Evolutionary conservation across 2,797 vertebrate species (phyloP).

Genomic region (Mus spretus): DNA sequence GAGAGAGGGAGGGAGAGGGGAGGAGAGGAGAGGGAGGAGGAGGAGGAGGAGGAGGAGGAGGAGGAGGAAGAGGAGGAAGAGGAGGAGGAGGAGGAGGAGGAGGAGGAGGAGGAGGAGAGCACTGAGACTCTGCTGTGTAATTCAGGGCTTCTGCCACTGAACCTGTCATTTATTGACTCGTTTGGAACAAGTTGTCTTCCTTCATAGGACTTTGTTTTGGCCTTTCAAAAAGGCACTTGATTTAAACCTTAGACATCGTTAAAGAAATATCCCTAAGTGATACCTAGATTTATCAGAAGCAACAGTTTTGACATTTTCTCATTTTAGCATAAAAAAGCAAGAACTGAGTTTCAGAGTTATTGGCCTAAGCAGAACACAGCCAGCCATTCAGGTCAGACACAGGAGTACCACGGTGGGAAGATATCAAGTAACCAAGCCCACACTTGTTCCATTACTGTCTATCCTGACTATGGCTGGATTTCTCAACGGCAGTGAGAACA

Average conservation of each 20-base stretch:
- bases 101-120: neutral
- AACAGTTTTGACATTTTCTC: neutral
- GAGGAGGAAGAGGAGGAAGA: too few species aligned
- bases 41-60: neutral
- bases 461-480: neutral
- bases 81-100: neutral
- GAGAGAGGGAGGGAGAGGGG: neutral
- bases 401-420: neutral
- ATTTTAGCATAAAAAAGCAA: conserved; percentile 30
- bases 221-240: neutral
- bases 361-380: neutral
- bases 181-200: neutral
- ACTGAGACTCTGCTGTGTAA: neutral
- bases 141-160: neutral
- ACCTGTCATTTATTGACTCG: neutral
- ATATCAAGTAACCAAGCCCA: neutral
- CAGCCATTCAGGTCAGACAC: neutral
- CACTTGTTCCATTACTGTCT: neutral
- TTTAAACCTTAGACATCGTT: neutral
- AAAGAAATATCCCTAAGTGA: neutral
- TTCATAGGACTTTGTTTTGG: neutral
- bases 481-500: neutral
- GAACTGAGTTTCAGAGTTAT: neutral
- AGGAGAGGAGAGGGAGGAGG: neutral
- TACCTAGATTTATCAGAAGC: neutral